phyloP scores from a whole-genome alignment of 2,888 invertebrate genomes.

The Ptychoptera contaminata region DNA sequence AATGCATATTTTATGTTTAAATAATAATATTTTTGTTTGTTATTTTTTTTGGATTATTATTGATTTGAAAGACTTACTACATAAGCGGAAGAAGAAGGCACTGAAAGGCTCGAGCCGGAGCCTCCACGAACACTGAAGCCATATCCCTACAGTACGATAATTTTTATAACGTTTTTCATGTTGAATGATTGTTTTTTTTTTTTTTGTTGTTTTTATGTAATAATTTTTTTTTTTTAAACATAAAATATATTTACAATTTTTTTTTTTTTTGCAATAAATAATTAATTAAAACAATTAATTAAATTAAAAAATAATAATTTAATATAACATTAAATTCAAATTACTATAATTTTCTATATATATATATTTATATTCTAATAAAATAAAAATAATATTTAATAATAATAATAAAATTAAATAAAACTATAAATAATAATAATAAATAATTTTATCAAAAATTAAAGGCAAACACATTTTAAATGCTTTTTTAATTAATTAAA shows the following conservation, averaged over 20 bases:
- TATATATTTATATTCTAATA: not conserved
- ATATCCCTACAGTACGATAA: constrained; percentile 33
- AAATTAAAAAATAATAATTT: not conserved
- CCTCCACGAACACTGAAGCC: constrained; percentile 50
- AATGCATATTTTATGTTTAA: not conserved
- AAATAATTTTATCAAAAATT: too few relatives aligned
- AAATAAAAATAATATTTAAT: not conserved
- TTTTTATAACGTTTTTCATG: constrained; percentile 8
- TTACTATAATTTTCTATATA: too few relatives aligned
- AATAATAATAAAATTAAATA: too few relatives aligned
- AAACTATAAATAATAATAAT: too few relatives aligned
- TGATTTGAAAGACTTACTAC: constrained; percentile 41
- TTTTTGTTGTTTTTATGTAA: constrained; percentile 5
- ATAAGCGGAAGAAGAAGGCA: constrained; percentile 57
- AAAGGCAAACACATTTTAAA: not conserved
- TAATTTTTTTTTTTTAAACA: constrained; percentile 6
- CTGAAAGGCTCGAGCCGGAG: constrained; percentile 70
- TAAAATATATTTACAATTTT: not conserved
- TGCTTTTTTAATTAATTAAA: not conserved
- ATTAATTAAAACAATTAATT: not conserved
- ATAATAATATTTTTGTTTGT: not conserved
- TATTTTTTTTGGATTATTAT: not conserved
- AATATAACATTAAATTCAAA: not conserved
- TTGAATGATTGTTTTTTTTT: constrained; percentile 9
- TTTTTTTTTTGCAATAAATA: not conserved